These are phyloP conservation scores for Tupiocoris notatus DNA, from an alignment of 2,888 invertebrate species.

Conservation along the genomic window DNA sequence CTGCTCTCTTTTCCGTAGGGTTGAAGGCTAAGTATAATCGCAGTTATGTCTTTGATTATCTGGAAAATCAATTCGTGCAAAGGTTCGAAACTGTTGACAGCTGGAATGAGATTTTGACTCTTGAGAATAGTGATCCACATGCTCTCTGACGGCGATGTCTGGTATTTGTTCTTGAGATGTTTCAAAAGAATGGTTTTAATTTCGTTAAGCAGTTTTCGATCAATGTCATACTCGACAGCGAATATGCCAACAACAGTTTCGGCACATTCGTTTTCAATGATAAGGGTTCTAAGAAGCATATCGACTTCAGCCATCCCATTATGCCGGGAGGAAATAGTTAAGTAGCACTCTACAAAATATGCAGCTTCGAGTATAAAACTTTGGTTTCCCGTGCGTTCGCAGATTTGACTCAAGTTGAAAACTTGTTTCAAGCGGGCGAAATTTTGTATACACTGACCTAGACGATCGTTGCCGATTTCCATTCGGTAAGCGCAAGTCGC, in stretches of 20 bases:
- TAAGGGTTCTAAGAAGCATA: neutral
- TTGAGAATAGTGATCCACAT: conserved; percentile 6
- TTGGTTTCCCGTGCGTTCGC: neutral
- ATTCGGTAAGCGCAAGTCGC: neutral
- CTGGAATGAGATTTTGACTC: neutral
- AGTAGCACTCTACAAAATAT: neutral
- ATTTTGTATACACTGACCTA: neutral
- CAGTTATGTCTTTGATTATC: neutral
- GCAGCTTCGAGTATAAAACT: neutral
- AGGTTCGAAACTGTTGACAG: neutral
- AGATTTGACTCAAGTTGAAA: neutral
- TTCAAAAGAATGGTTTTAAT: conserved; percentile 7
- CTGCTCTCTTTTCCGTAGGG: neutral
- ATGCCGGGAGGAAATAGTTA: neutral
- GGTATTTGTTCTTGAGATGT: neutral
- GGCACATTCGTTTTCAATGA: conserved; percentile 19
- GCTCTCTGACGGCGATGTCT: neutral
- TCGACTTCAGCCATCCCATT: neutral
- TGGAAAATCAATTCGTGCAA: conserved; percentile 9
- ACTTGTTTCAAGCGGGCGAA: neutral
- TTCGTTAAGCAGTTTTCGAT: neutral
- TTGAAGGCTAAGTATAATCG: neutral
- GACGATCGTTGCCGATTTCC: neutral
- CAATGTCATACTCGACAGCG: neutral
- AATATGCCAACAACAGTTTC: conserved; percentile 22